phyloP scores from a whole-genome alignment of 2,113 vertebrate species.

The Muntiacus muntjak region DNA sequence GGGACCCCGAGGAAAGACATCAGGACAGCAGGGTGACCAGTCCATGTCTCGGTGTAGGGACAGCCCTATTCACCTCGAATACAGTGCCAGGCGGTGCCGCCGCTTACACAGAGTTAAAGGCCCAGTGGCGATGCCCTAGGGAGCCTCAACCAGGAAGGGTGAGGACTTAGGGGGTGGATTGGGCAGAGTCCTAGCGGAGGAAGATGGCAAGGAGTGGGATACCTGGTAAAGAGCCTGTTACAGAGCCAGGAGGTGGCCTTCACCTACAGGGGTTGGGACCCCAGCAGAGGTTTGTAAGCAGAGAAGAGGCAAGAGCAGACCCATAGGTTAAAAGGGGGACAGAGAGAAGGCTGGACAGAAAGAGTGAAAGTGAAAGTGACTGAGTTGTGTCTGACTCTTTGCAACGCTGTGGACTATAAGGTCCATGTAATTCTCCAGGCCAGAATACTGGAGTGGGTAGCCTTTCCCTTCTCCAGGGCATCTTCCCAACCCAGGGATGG shows the following conservation, averaged over 20 bases:
- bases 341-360: not conserved
- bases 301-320: not conserved
- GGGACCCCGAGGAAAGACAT: not conserved
- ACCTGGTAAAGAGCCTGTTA: fast-evolving
- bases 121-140: not conserved
- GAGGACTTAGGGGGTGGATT: not conserved
- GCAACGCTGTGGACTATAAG: not conserved
- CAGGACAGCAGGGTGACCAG: not conserved
- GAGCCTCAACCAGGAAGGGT: fast-evolving
- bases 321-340: not conserved
- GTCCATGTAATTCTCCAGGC: not conserved
- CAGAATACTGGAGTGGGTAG: not conserved
- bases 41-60: fast-evolving
- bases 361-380: not conserved
- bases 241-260: not conserved
- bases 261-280: not conserved
- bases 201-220: not conserved
- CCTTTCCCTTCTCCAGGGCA: not conserved
- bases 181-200: not conserved
- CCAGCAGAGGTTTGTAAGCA: not conserved
- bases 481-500: not conserved
- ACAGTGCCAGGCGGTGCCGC: not conserved
- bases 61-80: not conserved
- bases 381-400: not conserved
- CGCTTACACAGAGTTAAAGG: not conserved